Evolutionary conservation across 2,113 vertebrate genomes (phyloP).

Genomic region (Arizona elegans): DNA sequence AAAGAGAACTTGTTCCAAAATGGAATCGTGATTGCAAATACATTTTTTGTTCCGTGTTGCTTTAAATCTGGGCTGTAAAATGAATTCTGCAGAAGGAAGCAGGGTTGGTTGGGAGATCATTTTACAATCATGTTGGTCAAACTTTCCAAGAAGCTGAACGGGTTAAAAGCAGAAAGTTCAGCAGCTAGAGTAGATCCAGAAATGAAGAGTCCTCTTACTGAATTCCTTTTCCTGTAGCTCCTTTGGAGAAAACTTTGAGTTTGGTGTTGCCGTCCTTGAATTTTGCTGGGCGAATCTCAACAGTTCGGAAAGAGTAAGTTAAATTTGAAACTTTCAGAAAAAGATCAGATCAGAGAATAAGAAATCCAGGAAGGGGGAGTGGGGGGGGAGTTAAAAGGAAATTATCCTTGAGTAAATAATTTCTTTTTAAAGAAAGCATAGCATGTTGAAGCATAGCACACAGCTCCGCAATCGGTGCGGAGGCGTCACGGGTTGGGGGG

Average conservation of each 20-base stretch:
- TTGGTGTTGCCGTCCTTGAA: not conserved
- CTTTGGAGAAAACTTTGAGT: not conserved
- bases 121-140: not conserved
- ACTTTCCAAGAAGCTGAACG: not conserved
- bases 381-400: not conserved
- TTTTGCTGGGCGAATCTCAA: not conserved
- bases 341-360: not conserved
- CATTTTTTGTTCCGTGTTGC: not conserved
- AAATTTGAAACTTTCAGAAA: not conserved
- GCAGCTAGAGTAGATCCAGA: not conserved
- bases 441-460: not conserved
- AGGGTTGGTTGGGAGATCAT: not conserved
- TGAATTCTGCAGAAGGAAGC: not conserved
- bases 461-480: too few species aligned
- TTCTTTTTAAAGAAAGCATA: not conserved
- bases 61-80: not conserved
- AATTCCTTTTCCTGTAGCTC: slow-evolving; percentile 14
- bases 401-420: not conserved
- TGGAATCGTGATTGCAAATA: not conserved
- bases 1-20: not conserved
- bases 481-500: too few species aligned
- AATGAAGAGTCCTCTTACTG: not conserved
- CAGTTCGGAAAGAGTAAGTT: not conserved
- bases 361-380: not conserved
- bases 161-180: not conserved